phyloP scores from a whole-genome alignment of 1,140 invertebrate species.

The Bombus picipes region DNA sequence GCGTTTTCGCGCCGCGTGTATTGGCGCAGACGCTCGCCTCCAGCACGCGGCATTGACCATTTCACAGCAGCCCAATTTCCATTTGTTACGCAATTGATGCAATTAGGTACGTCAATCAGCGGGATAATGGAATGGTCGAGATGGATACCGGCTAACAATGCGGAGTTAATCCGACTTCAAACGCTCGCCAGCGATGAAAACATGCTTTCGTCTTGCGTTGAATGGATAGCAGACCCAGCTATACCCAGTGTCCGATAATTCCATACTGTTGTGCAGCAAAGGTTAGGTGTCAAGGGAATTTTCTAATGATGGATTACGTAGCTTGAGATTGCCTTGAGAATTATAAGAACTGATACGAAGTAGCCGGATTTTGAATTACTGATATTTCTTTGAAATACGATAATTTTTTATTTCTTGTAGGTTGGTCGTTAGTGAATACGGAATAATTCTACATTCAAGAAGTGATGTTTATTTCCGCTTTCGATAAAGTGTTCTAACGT shows the following conservation, averaged over 20 bases:
- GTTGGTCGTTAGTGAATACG: too few species aligned
- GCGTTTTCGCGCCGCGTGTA: neutral
- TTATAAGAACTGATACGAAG: too few species aligned
- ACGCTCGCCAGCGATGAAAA: slow-evolving; percentile 29
- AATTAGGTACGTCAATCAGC: slow-evolving; percentile 72
- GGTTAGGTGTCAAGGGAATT: neutral
- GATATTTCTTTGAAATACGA: too few species aligned
- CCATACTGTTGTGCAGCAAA: neutral
- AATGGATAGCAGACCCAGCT: neutral
- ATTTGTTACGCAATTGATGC: slow-evolving; percentile 72
- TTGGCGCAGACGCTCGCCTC: slow-evolving; percentile 56
- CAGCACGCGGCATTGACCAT: slow-evolving; percentile 62
- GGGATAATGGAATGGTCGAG: slow-evolving; percentile 58
- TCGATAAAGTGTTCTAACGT: too few species aligned
- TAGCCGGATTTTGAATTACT: neutral
- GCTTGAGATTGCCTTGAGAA: too few species aligned
- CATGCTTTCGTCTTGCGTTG: slow-evolving; percentile 8
- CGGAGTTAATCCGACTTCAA: slow-evolving; percentile 47
- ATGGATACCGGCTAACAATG: slow-evolving; percentile 36
- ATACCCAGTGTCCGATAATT: neutral
- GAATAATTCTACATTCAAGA: too few species aligned
- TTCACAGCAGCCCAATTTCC: slow-evolving; percentile 67
- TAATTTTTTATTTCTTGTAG: too few species aligned
- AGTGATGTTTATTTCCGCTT: too few species aligned
- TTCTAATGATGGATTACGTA: neutral